Evolutionary conservation across 2,113 vertebrate genomes (phyloP).

Genomic region (Entelurus aequoreus): DNA sequence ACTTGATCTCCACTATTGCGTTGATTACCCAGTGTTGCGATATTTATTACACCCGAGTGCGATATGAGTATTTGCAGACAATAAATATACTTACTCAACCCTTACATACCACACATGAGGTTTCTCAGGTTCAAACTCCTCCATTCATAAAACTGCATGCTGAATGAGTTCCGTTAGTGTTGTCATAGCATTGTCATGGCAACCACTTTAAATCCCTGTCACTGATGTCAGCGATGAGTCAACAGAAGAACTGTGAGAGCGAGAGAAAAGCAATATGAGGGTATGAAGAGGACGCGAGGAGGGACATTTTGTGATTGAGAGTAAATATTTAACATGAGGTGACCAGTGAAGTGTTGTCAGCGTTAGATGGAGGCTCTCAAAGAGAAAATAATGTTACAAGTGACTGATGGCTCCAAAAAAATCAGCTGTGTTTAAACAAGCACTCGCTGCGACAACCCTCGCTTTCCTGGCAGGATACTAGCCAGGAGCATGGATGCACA

Average conservation of each 20-base stretch:
- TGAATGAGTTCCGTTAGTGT: slow-evolving; percentile 52
- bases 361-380: slow-evolving; percentile 22
- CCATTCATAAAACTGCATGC: slow-evolving; percentile 42
- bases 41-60: neutral
- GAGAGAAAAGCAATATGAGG: slow-evolving; percentile 14
- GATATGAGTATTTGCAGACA: neutral
- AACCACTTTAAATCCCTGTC: slow-evolving; percentile 45
- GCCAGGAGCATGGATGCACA: slow-evolving; percentile 44
- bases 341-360: slow-evolving; percentile 34
- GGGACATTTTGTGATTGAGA: slow-evolving; percentile 25
- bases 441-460: slow-evolving; percentile 17
- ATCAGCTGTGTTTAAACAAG: slow-evolving; percentile 20
- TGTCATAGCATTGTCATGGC: slow-evolving; percentile 57
- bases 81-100: neutral
- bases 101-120: slow-evolving; percentile 15
- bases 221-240: slow-evolving; percentile 43
- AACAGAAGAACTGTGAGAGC: slow-evolving; percentile 26
- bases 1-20: neutral
- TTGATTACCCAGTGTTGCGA: neutral
- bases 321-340: slow-evolving; percentile 37
- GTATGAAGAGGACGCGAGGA: slow-evolving; percentile 16
- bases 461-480: slow-evolving; percentile 38
- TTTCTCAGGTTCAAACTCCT: slow-evolving; percentile 35
- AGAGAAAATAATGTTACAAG: slow-evolving; percentile 17
- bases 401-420: slow-evolving; percentile 23